These are phyloP conservation scores for Aurelia sp. DNA, from an alignment of 30 jellyfish, hydroid and myxozoan genomes.

Conservation along the genomic window DNA sequence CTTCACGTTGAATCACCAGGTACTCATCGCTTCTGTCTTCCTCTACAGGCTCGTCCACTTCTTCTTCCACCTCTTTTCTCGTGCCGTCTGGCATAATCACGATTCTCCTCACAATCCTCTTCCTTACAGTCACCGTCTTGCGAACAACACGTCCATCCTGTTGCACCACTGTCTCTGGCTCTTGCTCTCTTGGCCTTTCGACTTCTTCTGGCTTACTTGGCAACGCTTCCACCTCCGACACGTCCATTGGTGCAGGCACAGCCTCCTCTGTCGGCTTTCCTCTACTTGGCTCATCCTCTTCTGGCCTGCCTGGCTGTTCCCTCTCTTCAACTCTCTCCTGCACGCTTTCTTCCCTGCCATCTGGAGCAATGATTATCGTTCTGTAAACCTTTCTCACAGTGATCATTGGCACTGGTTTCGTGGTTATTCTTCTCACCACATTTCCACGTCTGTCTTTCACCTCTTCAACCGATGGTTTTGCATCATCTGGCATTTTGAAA, in stretches of 20 bases:
- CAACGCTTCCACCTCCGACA: too few relatives aligned
- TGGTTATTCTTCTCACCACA: slow-evolving; percentile 56
- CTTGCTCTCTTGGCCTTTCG: slow-evolving; percentile 20
- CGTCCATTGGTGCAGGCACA: slow-evolving; percentile 5
- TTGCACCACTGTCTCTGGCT: slow-evolving; percentile 31
- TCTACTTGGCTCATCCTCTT: background rate
- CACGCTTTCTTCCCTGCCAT: slow-evolving; percentile 62
- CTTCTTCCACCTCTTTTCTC: slow-evolving; percentile 58
- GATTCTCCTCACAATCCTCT: slow-evolving; percentile 67
- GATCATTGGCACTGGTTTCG: slow-evolving; percentile 54
- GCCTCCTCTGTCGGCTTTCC: slow-evolving; percentile 1
- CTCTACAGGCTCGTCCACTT: slow-evolving; percentile 48
- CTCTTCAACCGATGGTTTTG: slow-evolving; percentile 39
- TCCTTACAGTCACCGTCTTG: slow-evolving; percentile 59
- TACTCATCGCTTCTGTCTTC: slow-evolving; percentile 9
- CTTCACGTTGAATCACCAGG: slow-evolving; percentile 20
- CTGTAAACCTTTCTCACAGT: slow-evolving; percentile 59
- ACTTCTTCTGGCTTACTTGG: background rate
- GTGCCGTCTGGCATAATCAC: slow-evolving; percentile 74
- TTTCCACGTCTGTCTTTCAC: slow-evolving; percentile 49
- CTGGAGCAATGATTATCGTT: slow-evolving; percentile 51
- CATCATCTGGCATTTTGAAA: slow-evolving; percentile 72
- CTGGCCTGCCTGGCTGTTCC: slow-evolving; percentile 20
- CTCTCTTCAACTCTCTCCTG: slow-evolving; percentile 65
- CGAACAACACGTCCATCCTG: slow-evolving; percentile 64